Evolutionary conservation across 2,888 invertebrate genomes (phyloP).

Genomic region (Trissoscelio sp.): DNA sequence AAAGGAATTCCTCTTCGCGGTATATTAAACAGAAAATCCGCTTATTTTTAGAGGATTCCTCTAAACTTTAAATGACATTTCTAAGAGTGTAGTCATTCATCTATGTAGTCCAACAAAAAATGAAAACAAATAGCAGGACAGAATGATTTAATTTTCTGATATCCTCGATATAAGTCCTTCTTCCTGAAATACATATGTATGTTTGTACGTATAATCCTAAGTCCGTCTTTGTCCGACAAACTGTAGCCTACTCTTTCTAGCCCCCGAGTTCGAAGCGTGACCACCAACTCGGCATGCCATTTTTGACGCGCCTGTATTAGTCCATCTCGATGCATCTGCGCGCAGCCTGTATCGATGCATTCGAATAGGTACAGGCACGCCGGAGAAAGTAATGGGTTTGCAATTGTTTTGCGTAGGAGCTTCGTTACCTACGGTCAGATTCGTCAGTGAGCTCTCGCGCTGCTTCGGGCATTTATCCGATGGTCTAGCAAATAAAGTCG

Average conservation of each 20-base stretch:
- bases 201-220: slow-evolving; percentile 8
- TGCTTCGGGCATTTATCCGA: slow-evolving; percentile 57
- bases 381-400: slow-evolving; percentile 81
- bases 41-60: too few species aligned
- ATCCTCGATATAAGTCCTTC: slow-evolving; percentile 43
- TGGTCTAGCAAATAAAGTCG: slow-evolving; percentile 65
- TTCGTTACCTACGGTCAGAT: slow-evolving; percentile 69
- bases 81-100: too few species aligned
- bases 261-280: slow-evolving; percentile 63
- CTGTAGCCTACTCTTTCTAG: slow-evolving; percentile 38
- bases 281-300: slow-evolving; percentile 67
- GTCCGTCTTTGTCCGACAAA: slow-evolving; percentile 52
- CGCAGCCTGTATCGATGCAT: slow-evolving; percentile 71
- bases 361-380: slow-evolving; percentile 71
- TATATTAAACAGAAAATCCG: too few species aligned
- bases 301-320: slow-evolving; percentile 71
- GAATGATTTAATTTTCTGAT: slow-evolving; percentile 80
- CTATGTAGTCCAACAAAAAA: slow-evolving; percentile 2
- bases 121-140: slow-evolving; percentile 40
- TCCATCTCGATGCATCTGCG: slow-evolving; percentile 67
- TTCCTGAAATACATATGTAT: slow-evolving; percentile 26
- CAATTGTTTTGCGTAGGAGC: slow-evolving; percentile 80
- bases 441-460: slow-evolving; percentile 60
- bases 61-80: too few species aligned
- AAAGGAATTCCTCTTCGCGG: too few species aligned